phyloP scores from a whole-genome alignment of 2,888 invertebrate species.

The Mythimna albipuncta region DNA sequence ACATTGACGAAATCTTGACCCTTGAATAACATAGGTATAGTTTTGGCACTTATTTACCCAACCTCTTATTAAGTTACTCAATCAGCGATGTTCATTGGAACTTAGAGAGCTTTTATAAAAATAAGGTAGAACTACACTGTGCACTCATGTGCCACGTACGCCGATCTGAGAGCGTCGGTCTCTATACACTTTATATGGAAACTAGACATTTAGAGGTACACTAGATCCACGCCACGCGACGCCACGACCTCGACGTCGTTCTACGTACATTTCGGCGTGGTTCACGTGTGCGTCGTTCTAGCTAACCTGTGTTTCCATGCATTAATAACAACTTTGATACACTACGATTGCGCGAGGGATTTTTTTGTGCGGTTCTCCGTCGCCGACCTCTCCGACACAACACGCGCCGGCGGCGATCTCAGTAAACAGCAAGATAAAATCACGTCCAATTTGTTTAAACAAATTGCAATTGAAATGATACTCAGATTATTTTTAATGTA shows the following conservation, averaged over 20 bases:
- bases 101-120: too few species aligned
- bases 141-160: too few species aligned
- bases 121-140: too few species aligned
- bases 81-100: too few species aligned
- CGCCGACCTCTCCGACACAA: constrained; percentile 10
- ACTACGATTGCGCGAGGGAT: not conserved
- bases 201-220: too few species aligned
- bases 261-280: too few species aligned
- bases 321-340: not conserved
- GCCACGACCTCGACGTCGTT: too few species aligned
- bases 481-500: constrained; percentile 7
- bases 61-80: not conserved
- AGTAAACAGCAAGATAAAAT: constrained; percentile 17
- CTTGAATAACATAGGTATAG: constrained; percentile 10
- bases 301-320: too few species aligned
- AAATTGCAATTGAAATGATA: constrained; percentile 16
- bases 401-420: constrained; percentile 6
- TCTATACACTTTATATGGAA: too few species aligned
- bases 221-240: too few species aligned
- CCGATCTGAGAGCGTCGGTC: too few species aligned
- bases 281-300: too few species aligned
- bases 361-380: not conserved
- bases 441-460: not conserved
- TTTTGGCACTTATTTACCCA: constrained; percentile 1
- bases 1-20: constrained; percentile 12